Evolutionary conservation across 2,113 vertebrate species (phyloP).

Genomic region (Talpa occidentalis): DNA sequence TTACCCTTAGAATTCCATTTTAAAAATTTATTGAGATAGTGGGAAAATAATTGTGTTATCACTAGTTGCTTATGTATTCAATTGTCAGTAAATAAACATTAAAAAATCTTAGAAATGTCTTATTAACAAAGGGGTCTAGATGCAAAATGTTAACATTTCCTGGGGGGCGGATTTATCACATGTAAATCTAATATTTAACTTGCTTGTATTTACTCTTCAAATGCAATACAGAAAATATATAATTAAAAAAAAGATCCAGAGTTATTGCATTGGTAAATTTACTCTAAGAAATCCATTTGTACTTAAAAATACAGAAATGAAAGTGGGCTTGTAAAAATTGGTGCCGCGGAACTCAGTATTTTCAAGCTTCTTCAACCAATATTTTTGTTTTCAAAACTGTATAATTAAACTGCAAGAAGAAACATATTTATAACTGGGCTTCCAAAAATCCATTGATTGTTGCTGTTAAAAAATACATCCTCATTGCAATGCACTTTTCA

Average conservation of each 20-base stretch:
- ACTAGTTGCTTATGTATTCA: not conserved
- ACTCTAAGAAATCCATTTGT: not conserved
- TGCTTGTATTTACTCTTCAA: not conserved
- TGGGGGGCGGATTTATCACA: not conserved
- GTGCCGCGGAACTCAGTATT: not conserved
- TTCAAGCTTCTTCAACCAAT: not conserved
- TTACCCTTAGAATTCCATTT: not conserved
- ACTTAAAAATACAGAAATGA: not conserved
- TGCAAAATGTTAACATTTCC: not conserved
- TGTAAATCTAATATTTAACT: not conserved
- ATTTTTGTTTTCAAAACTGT: not conserved
- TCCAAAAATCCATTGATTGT: not conserved
- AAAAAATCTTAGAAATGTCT: not conserved
- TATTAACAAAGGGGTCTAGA: not conserved
- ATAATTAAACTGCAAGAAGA: not conserved
- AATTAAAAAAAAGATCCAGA: not conserved
- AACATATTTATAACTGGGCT: not conserved
- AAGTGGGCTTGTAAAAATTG: not conserved
- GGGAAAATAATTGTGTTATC: not conserved
- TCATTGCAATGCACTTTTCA: constrained; percentile 5
- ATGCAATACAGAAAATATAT: not conserved
- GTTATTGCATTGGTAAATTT: not conserved
- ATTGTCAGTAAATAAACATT: not conserved
- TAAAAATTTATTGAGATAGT: not conserved
- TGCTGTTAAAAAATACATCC: not conserved